These are phyloP conservation scores for Polydrusus pterygomalis DNA, from an alignment of 2,888 invertebrate genomes.

Conservation along the genomic window DNA sequence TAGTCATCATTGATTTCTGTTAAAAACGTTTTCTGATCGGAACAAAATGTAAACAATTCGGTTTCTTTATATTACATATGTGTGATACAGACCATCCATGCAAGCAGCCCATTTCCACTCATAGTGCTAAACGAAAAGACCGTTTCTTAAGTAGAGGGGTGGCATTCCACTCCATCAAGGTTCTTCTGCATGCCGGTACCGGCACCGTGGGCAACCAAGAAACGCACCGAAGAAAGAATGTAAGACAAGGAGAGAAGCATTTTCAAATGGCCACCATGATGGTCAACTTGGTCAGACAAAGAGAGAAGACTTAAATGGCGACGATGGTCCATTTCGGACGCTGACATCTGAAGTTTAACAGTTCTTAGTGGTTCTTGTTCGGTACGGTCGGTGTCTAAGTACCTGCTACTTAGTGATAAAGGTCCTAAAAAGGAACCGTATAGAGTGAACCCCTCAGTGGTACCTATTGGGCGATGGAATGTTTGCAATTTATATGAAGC, in stretches of 20 bases:
- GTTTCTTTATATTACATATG: too few relatives aligned
- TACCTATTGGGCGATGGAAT: constrained; percentile 6
- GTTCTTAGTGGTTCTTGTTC: constrained; percentile 21
- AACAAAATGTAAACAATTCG: too few relatives aligned
- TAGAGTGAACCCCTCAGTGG: constrained; percentile 1
- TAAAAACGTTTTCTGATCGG: too few relatives aligned
- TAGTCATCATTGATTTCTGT: too few relatives aligned
- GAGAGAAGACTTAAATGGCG: constrained; percentile 18
- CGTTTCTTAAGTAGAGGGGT: constrained; percentile 45
- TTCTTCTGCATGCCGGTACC: constrained; percentile 39
- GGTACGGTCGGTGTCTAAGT: constrained; percentile 31
- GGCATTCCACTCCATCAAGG: constrained; percentile 50
- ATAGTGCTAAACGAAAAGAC: constrained; percentile 41
- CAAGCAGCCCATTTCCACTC: not conserved
- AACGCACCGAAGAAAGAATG: constrained; percentile 31
- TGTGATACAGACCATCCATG: constrained; percentile 2
- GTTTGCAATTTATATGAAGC: constrained; percentile 2
- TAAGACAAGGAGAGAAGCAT: constrained; percentile 23
- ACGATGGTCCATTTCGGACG: constrained; percentile 39
- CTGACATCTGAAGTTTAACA: constrained; percentile 38
- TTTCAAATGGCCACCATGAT: not conserved
- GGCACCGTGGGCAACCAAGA: constrained; percentile 35
- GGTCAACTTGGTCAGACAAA: constrained; percentile 32
- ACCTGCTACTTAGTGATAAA: constrained; percentile 30
- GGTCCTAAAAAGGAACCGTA: constrained; percentile 29